Evolutionary conservation across 2,797 vertebrate genomes (phyloP), one percentile per base, ranked within the genome.

Genomic region (Merluccius polli): DNA sequence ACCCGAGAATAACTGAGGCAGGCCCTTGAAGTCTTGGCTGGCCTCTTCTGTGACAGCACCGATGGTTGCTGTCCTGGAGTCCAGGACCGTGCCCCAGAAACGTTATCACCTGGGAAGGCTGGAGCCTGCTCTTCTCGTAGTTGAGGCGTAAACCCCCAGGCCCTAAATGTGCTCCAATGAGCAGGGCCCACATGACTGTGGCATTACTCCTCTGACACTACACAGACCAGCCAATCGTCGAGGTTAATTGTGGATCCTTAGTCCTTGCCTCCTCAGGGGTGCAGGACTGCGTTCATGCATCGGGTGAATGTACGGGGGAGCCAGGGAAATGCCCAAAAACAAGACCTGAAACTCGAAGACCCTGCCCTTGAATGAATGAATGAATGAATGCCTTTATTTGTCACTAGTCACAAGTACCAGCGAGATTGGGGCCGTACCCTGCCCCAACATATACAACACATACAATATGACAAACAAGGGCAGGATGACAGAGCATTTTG

Each of bases 201-300:
- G 44, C 70, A n/a, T 18, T 27, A 18, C 3, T 71, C 33, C n/a
- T 48, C 71, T 31, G 13, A 13, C 11, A 10, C 24, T 1, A 24
- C 24, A 44, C 71, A 72, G 12, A 72, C 16, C 71, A 72, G 33
- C 71, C 71, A 71, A 10, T 71, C 70, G 16, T 35, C 69, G 4
- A 71, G 33, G 13, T 71, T n/a, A 27, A 15, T 72, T 72, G 4
- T 41, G 71, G 9, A 72, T 41, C 3, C 71, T 11, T 21, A 72
- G 71, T 1, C 36, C 35, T 24, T 72, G 1, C 18, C 16, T 2
- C 13, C 18, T 29, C 18, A 32, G 12, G 3, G 68, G 68, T 15
- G 29, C 30, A 70, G 68, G 68, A 70, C 68, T 70, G 68, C 68
- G 30, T 70, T 7, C 30, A 70, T 70, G 27, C 68, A 70, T 12